A percentile compares a stretch with the other conserved stretches of the same genome.
Evolutionary conservation across 1,140 invertebrate genomes (phyloP).

Genomic region (Danaus melanippus): DNA sequence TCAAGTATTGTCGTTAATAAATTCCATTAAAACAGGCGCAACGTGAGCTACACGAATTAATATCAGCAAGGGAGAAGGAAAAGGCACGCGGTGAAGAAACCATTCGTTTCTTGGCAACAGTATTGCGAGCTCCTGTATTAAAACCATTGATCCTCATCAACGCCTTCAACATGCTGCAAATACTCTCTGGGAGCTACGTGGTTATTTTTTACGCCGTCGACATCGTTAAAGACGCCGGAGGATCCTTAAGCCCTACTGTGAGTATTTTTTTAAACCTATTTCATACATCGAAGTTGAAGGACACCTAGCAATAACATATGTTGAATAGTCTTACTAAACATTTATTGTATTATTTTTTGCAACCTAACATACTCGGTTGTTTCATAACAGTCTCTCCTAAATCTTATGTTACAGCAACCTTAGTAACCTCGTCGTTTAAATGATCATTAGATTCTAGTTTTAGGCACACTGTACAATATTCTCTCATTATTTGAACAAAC

Average conservation of each 20-base stretch:
- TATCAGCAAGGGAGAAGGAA: slow-evolving; percentile 67
- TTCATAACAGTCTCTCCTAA: too few species aligned
- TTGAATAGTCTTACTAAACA: too few species aligned
- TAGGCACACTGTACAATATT: too few species aligned
- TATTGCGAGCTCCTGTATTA: slow-evolving; percentile 72
- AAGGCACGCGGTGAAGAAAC: slow-evolving; percentile 60
- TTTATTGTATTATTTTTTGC: too few species aligned
- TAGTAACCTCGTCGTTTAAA: too few species aligned
- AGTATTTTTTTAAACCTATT: slow-evolving; percentile 19
- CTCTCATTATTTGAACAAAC: too few species aligned
- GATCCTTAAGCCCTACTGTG: slow-evolving; percentile 43
- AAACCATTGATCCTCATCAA: slow-evolving; percentile 82
- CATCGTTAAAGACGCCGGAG: slow-evolving; percentile 74
- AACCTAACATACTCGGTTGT: too few species aligned
- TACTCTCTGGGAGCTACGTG: slow-evolving; percentile 80
- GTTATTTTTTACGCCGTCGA: slow-evolving; percentile 84
- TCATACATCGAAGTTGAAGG: too few species aligned
- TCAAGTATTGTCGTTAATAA: too few species aligned
- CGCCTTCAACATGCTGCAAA: slow-evolving; percentile 79
- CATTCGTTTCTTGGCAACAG: slow-evolving; percentile 66
- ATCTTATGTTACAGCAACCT: too few species aligned
- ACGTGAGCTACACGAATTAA: slow-evolving; percentile 72
- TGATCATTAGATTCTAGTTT: too few species aligned
- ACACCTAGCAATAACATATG: too few species aligned
- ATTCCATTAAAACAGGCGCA: slow-evolving; percentile 52